A percentile compares a stretch with the other conserved stretches of the same genome.
phyloP scores from a whole-genome alignment of 2,113 vertebrate genomes.

The Leiothrix lutea region DNA sequence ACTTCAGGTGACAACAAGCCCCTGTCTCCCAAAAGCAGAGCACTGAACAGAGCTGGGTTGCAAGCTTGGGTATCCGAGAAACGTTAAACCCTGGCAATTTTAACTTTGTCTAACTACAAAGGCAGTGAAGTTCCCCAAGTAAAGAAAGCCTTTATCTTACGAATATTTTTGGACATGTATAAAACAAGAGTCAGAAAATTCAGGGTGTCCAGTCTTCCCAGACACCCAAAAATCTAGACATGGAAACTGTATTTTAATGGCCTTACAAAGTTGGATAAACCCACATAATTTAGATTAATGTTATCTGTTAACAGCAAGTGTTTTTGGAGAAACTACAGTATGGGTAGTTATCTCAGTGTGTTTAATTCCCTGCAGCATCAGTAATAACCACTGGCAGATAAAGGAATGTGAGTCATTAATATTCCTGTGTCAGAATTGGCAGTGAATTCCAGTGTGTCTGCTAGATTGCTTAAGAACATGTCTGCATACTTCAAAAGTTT shows the following conservation, averaged over 20 bases:
- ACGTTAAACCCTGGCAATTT: background rate
- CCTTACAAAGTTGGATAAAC: background rate
- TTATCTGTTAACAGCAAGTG: background rate
- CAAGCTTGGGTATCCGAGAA: background rate
- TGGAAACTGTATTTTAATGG: background rate
- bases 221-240: background rate
- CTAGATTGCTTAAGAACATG: background rate
- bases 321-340: background rate
- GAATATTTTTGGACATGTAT: accelerated
- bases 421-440: background rate
- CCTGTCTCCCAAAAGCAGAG: background rate
- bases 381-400: background rate
- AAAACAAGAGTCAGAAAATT: background rate
- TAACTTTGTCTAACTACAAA: background rate
- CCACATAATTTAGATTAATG: background rate
- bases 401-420: background rate
- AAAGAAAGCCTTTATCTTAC: background rate
- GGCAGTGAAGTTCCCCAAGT: background rate
- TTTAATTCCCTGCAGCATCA: background rate
- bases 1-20: background rate
- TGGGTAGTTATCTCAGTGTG: background rate
- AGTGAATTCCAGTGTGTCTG: background rate
- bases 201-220: background rate
- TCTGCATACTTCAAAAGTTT: background rate
- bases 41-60: background rate